Percentiles rank a stretch among this genome's conserved stretches.
Conservation (phyloP, 2,888 invertebrate genomes). For the Drosophila differens region DNA sequence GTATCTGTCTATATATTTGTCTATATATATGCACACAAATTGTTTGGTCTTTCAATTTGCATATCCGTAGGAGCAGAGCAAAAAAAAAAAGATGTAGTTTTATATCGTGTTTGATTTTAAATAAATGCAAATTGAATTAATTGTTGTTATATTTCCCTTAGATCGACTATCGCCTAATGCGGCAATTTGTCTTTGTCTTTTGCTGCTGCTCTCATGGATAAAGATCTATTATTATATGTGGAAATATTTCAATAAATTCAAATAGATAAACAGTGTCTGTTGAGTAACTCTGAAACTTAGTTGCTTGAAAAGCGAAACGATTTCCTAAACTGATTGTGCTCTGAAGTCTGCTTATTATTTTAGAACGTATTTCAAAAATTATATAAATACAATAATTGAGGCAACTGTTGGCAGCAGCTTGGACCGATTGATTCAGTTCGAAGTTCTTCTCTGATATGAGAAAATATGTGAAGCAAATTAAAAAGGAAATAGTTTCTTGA, state of each 20-base stretch:
- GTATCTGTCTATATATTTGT: conserved; percentile 21
- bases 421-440: background rate
- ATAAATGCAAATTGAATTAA: conserved; percentile 73
- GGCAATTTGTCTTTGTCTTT: conserved; percentile 72
- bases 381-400: background rate
- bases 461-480: background rate
- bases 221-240: conserved; percentile 53
- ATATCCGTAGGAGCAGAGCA: conserved; percentile 57
- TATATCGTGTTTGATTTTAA: conserved; percentile 53
- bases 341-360: background rate
- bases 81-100: conserved; percentile 34
- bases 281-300: background rate
- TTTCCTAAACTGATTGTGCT: background rate
- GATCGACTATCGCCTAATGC: conserved; percentile 70
- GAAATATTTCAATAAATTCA: conserved; percentile 20
- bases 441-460: background rate
- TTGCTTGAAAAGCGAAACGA: background rate
- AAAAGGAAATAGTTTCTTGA: background rate
- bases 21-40: conserved; percentile 20
- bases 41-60: conserved; percentile 62
- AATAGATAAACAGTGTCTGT: background rate
- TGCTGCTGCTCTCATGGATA: conserved; percentile 39
- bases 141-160: conserved; percentile 71
- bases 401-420: background rate
- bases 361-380: background rate